Base-by-base conservation (phyloP, 1,140 invertebrate genomes). In the Portunus trituberculatus region DNA sequence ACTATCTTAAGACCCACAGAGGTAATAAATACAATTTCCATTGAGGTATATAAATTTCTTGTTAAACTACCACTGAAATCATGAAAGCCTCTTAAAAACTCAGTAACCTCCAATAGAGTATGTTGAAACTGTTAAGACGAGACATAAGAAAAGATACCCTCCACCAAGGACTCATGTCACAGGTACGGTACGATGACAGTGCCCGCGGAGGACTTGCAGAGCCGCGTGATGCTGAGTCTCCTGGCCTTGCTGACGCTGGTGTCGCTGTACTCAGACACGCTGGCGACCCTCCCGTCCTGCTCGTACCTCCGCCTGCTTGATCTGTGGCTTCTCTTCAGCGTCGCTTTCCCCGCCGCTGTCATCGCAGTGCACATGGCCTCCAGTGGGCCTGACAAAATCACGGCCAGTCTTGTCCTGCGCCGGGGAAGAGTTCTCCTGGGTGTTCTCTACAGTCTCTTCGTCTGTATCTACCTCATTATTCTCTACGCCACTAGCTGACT, bases 221-320 rank as follows among this genome's bases (percentile, higher is more conserved):
- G 84, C 92, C 92, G 92, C 92, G 92, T 83, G 25, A 87, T 59
- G 20, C 84, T 93, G 84, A 93, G 92, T 48, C 92, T 93, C 39
- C 46, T 84, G 4, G 25, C 92, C 39, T 31, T 93, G 29, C 45
- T 93, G 92, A 28, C 86, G 4, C 83, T 93, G 82, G 45, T 93
- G 29, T 67, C 83, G 25, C 92, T 93, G 32, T 93, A 52, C 92
- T 87, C 92, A 20, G 92, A 93, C 92, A 52, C 92, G n/a, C 92
- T 93, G 39, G 83, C 83, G 14, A 31, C 39, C 83, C 92, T 93
- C 3, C 92, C 92, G 10, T 45, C 83, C 83, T 87, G 45, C 83
- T 87, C 92, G 83, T 93, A 52, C 92, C 83, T 87, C 32, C 39
- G 83, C 20, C 82, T 87, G 45, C 32, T 93, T 25, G 92, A 93